Conservation (phyloP, 1,140 invertebrate genomes). For the Drosophila lacteicornis region DNA sequence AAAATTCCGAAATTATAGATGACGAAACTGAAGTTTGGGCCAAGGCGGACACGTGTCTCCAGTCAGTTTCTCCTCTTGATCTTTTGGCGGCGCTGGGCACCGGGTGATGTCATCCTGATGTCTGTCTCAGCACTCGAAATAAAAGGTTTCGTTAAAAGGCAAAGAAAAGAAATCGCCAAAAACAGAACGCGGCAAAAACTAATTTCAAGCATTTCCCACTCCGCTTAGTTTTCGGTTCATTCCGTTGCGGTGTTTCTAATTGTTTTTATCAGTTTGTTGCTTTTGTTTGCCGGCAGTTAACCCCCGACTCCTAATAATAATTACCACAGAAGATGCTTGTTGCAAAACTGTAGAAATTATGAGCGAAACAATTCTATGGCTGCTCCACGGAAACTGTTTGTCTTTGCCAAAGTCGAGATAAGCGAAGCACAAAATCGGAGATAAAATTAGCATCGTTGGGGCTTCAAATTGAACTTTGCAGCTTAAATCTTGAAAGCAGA, state of each 20-base stretch:
- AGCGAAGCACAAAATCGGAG: constrained; percentile 12
- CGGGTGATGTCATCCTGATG: constrained; percentile 31
- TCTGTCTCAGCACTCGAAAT: constrained; percentile 21
- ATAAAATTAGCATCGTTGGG: constrained; percentile 8
- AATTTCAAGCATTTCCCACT: constrained; percentile 36
- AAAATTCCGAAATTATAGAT: background rate
- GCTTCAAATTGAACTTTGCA: background rate
- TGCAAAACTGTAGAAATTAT: constrained; percentile 42
- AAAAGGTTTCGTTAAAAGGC: constrained; percentile 8
- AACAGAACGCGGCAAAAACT: constrained; percentile 18
- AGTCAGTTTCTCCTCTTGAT: constrained; percentile 12
- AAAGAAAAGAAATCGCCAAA: constrained; percentile 22
- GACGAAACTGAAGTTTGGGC: constrained; percentile 2
- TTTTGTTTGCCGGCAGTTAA: constrained; percentile 42
- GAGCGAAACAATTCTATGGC: background rate
- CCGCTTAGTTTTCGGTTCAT: constrained; percentile 12
- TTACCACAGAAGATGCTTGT: constrained; percentile 29
- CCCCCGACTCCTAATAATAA: constrained; percentile 44
- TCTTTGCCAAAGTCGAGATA: constrained; percentile 41
- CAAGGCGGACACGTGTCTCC: constrained; percentile 27
- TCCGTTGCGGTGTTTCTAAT: constrained; percentile 31
- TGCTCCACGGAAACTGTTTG: constrained; percentile 29
- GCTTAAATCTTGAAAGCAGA: background rate
- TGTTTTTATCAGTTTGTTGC: constrained; percentile 35
- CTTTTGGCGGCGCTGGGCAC: background rate